A percentile compares a stretch with the other conserved stretches of the same genome.
Conservation (phyloP, 2,113 vertebrate genomes). For the Chaetops frenatus region DNA sequence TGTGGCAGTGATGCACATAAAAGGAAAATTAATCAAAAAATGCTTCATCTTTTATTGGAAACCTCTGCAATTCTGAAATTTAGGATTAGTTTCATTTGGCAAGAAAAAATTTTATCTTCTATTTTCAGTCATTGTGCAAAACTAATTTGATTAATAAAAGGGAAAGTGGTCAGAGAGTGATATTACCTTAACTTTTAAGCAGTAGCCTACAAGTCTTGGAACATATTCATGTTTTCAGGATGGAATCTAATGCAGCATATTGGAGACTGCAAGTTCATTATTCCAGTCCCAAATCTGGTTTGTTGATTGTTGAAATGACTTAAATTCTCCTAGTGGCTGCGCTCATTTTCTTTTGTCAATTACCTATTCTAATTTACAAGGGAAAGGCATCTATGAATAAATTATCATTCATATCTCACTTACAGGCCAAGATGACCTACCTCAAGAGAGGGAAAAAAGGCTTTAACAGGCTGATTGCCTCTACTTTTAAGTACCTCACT, state of each 20-base stretch:
- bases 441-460: background rate
- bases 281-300: background rate
- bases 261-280: background rate
- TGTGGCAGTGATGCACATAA: background rate
- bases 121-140: background rate
- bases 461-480: background rate
- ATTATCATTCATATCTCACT: background rate
- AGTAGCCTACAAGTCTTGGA: background rate
- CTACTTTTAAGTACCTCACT: background rate
- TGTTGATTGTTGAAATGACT: background rate
- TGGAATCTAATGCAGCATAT: background rate
- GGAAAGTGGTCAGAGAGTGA: background rate
- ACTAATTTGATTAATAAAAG: background rate
- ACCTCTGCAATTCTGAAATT: background rate
- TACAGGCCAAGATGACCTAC: background rate
- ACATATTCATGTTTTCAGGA: background rate
- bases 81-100: background rate
- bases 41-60: background rate
- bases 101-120: background rate
- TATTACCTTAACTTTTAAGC: background rate
- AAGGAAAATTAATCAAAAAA: background rate
- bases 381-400: background rate
- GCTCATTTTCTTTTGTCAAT: background rate
- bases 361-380: background rate
- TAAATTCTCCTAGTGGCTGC: background rate